These are phyloP conservation scores for Drosophila baimaii DNA, from an alignment of 1,140 invertebrate species.

Conservation along the genomic window DNA sequence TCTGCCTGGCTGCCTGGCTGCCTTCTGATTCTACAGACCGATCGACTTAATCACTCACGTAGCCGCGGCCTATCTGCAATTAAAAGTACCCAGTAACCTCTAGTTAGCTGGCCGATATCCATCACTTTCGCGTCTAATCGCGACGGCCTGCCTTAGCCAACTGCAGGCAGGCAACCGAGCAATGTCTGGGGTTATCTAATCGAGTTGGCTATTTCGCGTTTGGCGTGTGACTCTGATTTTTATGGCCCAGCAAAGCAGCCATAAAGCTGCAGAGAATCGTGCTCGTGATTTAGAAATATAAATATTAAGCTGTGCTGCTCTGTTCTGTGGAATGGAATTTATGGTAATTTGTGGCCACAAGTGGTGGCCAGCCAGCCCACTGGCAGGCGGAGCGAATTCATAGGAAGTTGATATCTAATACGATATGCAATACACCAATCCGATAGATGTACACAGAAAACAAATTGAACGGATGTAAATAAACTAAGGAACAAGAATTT, in stretches of 20 bases:
- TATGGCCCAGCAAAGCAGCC: slow-evolving; percentile 13
- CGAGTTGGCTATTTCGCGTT: slow-evolving; percentile 10
- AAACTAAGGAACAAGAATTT: not conserved
- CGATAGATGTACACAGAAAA: slow-evolving; percentile 1
- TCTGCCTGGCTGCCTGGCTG: not conserved
- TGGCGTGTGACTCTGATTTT: slow-evolving; percentile 49
- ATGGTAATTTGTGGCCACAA: slow-evolving; percentile 49
- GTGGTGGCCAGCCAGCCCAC: slow-evolving; percentile 29
- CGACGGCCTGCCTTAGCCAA: not conserved
- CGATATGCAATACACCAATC: not conserved
- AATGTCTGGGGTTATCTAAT: slow-evolving; percentile 32
- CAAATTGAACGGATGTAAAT: not conserved
- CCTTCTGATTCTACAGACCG: not conserved
- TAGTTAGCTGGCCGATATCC: slow-evolving; percentile 19
- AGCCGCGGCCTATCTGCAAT: slow-evolving; percentile 21
- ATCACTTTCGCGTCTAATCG: slow-evolving; percentile 36
- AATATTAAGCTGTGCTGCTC: slow-evolving; percentile 30
- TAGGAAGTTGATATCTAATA: slow-evolving; percentile 34
- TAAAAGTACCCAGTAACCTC: slow-evolving; percentile 11
- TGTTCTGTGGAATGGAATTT: slow-evolving; percentile 40
- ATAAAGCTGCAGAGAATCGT: slow-evolving; percentile 36
- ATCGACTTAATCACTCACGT: slow-evolving; percentile 36
- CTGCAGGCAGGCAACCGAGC: slow-evolving; percentile 4
- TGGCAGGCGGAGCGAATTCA: slow-evolving; percentile 36
- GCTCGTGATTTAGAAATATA: slow-evolving; percentile 51